phyloP scores from a whole-genome alignment of 1,140 invertebrate species.

The Rhopalosiphum maidis region DNA sequence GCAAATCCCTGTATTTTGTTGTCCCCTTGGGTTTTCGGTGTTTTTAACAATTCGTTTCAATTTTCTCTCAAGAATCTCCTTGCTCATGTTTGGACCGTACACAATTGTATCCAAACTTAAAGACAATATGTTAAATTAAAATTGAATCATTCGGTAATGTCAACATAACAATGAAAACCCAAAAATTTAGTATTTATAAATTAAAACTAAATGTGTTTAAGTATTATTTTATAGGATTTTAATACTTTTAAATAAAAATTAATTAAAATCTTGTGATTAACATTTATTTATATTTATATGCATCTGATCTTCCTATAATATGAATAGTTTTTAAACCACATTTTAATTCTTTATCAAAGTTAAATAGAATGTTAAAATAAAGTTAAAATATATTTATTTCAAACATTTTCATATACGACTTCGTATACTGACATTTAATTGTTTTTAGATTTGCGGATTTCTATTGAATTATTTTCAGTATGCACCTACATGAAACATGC shows the following conservation, averaged over 20 bases:
- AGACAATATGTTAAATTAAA: slow-evolving; percentile 18
- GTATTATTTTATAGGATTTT: not conserved
- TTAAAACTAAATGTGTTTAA: not conserved
- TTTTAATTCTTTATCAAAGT: not conserved
- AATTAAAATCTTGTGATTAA: not conserved
- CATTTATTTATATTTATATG: not conserved
- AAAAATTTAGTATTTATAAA: not conserved
- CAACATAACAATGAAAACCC: not conserved
- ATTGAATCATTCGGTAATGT: not conserved
- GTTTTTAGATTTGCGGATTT: not conserved
- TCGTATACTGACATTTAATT: not conserved
- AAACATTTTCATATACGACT: not conserved
- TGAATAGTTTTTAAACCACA: not conserved
- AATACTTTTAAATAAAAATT: not conserved
- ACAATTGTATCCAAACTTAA: not conserved
- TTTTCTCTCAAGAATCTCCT: not conserved
- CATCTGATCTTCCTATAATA: not conserved
- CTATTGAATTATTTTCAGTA: not conserved
- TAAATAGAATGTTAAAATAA: not conserved
- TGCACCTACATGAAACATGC: not conserved
- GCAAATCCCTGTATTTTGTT: not conserved
- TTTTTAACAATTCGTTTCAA: slow-evolving; percentile 39
- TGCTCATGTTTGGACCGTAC: not conserved
- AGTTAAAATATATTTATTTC: not conserved
- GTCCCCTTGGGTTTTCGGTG: not conserved